A percentile compares a stretch with the other conserved stretches of the same genome.
phyloP scores from a whole-genome alignment of 2,113 vertebrate genomes.

The Lagopus leucura region DNA sequence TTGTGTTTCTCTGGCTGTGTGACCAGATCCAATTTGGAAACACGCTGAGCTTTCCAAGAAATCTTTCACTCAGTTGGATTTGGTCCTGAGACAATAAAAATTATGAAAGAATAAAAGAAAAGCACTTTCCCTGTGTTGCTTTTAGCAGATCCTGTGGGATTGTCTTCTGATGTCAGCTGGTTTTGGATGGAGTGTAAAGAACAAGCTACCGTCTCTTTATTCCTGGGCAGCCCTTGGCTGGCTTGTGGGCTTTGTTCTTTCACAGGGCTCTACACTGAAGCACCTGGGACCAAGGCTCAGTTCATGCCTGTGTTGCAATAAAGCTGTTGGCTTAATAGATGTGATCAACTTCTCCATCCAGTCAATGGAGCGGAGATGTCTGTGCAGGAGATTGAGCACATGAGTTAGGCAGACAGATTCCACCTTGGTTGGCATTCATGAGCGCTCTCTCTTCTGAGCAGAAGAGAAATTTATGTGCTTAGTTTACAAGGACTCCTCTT shows the following conservation, averaged over 20 bases:
- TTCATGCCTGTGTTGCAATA: fast-evolving
- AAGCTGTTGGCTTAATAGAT: neutral
- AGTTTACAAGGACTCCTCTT: conserved; percentile 9
- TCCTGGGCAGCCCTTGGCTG: neutral
- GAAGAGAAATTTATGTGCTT: conserved; percentile 47
- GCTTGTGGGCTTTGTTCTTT: neutral
- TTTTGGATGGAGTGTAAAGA: neutral
- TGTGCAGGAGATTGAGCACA: neutral
- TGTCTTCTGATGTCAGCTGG: neutral
- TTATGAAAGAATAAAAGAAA: neutral
- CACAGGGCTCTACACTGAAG: neutral
- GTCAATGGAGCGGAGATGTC: neutral
- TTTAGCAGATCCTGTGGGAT: neutral
- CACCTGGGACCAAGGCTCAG: neutral
- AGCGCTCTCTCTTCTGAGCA: neutral
- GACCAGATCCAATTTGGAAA: conserved; percentile 52
- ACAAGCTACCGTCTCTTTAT: neutral
- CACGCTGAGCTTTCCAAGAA: conserved; percentile 23
- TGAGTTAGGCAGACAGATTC: neutral
- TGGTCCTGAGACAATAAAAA: conserved; percentile 15
- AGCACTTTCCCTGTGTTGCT: neutral
- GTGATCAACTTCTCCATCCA: neutral
- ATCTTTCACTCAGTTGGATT: conserved; percentile 45
- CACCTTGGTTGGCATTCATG: neutral
- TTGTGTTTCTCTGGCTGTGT: conserved; percentile 36